A percentile compares a stretch with the other conserved stretches of the same genome.
Conservation (phyloP, 53 echinoderm and acorn worm species). For the Paracentrotus lividus region DNA sequence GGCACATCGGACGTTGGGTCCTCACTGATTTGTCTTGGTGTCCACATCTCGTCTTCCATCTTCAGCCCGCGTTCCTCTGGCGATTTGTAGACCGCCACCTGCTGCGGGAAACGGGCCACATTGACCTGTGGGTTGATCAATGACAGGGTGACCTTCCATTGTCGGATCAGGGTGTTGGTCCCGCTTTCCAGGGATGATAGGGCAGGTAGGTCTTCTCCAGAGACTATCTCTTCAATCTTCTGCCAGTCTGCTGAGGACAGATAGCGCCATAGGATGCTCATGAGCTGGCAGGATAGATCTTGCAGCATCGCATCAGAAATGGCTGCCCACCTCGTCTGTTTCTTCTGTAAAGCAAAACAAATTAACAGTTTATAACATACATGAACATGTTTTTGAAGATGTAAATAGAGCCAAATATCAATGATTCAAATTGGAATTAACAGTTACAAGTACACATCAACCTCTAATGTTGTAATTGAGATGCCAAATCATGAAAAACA, state of each 20-base stretch:
- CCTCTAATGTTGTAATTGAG: not conserved
- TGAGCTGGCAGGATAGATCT: conserved; percentile 96
- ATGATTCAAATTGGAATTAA: not conserved
- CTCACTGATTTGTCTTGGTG: conserved; percentile 66
- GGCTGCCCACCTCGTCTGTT: conserved; percentile 81
- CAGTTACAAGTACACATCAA: not conserved
- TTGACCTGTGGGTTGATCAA: conserved; percentile 86
- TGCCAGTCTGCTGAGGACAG: conserved; percentile 77
- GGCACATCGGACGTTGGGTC: conserved; percentile 51
- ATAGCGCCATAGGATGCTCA: conserved; percentile 88
- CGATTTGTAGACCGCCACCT: conserved; percentile 59
- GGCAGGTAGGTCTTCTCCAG: conserved; percentile 83
- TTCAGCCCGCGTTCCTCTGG: conserved; percentile 68
- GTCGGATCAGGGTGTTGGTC: conserved; percentile 87
- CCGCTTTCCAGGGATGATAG: conserved; percentile 88
- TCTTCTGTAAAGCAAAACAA: conserved; percentile 74
- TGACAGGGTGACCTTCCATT: conserved; percentile 96
- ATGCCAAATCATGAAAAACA: not conserved
- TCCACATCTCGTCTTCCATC: conserved; percentile 75
- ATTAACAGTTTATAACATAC: not conserved
- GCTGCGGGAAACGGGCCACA: conserved; percentile 74
- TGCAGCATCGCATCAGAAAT: conserved; percentile 86
- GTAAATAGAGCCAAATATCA: not conserved
- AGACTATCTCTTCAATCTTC: conserved; percentile 88
- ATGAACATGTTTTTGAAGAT: not conserved